phyloP scores from a whole-genome alignment of 2,113 vertebrate species.

The Glaucidium brasilianum region DNA sequence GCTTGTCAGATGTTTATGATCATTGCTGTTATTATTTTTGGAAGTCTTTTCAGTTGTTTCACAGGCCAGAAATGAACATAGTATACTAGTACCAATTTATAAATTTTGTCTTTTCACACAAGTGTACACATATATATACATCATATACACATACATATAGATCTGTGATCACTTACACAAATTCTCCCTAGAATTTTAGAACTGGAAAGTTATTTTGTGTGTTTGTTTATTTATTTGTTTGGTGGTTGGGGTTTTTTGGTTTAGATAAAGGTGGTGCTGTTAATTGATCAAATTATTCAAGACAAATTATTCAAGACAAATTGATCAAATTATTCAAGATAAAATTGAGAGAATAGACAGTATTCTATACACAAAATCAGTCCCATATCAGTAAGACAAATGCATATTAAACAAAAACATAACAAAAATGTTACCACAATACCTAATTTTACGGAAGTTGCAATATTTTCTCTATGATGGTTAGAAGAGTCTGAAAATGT shows the following conservation, averaged over 20 bases:
- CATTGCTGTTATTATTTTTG: neutral
- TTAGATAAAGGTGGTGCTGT: neutral
- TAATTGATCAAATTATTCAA: neutral
- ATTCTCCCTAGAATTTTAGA: neutral
- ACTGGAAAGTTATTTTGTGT: neutral
- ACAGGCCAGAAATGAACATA: neutral
- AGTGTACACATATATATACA: accelerated
- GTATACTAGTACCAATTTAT: neutral
- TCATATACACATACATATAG: no score
- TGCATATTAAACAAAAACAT: neutral
- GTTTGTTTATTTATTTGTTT: accelerated
- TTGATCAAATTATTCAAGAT: neutral
- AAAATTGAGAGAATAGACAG: neutral
- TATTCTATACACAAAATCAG: neutral
- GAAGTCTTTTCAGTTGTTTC: neutral
- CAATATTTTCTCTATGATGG: neutral
- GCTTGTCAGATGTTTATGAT: neutral
- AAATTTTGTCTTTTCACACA: neutral
- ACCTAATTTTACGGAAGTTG: neutral
- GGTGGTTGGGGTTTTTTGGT: neutral
- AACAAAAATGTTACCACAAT: neutral
- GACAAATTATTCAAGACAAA: no score
- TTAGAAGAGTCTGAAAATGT: neutral
- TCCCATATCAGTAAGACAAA: neutral
- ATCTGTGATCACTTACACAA: neutral